Evolutionary conservation across 2,113 vertebrate genomes (phyloP).

Genomic region (Microcebus lehilahytsara): DNA sequence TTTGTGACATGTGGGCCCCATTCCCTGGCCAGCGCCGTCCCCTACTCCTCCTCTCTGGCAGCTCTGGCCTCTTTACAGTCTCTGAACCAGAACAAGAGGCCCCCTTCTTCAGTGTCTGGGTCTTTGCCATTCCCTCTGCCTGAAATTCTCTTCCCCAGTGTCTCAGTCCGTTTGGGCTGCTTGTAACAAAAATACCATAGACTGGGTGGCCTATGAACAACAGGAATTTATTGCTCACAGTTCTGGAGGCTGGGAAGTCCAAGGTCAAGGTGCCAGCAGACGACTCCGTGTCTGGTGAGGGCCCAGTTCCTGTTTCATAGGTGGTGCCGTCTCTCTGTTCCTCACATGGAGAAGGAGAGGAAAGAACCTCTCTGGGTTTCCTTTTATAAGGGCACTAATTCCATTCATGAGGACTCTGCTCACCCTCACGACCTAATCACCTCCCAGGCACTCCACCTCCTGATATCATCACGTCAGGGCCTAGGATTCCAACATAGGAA

Average conservation of each 20-base stretch:
- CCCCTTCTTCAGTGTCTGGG: rapidly evolving
- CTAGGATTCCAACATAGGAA: neutral
- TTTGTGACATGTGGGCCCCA: neutral
- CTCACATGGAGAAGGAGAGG: neutral
- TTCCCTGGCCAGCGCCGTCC: too few species aligned
- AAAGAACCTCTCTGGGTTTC: neutral
- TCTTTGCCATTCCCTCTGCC: neutral
- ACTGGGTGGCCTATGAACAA: neutral
- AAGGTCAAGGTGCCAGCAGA: neutral
- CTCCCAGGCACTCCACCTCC: neutral
- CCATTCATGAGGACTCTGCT: neutral
- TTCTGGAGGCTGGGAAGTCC: neutral
- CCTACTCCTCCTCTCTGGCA: neutral
- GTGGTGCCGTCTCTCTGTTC: neutral
- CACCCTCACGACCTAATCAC: neutral
- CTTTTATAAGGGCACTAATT: neutral
- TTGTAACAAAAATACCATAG: neutral
- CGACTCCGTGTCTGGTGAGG: neutral
- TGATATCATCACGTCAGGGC: neutral
- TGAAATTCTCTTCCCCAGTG: neutral
- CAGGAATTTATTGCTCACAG: neutral
- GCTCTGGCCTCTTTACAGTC: neutral
- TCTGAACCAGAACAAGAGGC: neutral
- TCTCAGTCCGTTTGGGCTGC: neutral
- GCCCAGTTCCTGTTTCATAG: neutral